Evolutionary conservation across 2,797 vertebrate genomes (phyloP).

Genomic region (Ceryle rudis): DNA sequence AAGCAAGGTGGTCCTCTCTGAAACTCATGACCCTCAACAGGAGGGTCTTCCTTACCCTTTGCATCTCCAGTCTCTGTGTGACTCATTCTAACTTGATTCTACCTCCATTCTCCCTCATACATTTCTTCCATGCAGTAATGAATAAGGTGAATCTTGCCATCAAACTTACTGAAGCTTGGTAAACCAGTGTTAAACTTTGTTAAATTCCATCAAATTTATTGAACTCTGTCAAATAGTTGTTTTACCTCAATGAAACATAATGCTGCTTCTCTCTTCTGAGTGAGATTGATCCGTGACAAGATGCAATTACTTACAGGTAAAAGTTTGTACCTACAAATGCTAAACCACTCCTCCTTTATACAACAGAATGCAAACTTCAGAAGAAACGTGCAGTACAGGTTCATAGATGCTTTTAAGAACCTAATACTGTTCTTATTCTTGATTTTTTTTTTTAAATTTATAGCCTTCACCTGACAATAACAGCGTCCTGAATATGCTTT

Average conservation of each 20-base stretch:
- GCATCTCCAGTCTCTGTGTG: not conserved
- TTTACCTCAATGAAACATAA: not conserved
- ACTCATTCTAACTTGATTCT: not conserved
- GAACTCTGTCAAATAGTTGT: not conserved
- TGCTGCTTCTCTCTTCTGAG: not conserved
- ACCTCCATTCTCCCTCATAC: no score
- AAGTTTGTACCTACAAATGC: not conserved
- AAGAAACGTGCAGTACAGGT: not conserved
- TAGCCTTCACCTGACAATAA: not conserved
- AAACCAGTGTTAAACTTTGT: not conserved
- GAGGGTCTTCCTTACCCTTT: not conserved
- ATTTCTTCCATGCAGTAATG: not conserved
- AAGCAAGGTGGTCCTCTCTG: not conserved
- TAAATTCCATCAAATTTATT: not conserved
- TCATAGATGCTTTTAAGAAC: not conserved
- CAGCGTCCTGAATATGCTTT: not conserved
- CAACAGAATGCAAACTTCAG: not conserved
- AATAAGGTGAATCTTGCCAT: not conserved
- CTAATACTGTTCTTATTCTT: not conserved
- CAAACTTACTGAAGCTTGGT: not conserved
- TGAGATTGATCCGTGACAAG: not conserved
- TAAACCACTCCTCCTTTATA: not conserved
- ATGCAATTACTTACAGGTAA: fast-evolving
- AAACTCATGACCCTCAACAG: not conserved
- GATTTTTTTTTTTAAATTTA: not conserved